phyloP scores from a whole-genome alignment of 2,888 invertebrate species.

The Drosophila affinis region DNA sequence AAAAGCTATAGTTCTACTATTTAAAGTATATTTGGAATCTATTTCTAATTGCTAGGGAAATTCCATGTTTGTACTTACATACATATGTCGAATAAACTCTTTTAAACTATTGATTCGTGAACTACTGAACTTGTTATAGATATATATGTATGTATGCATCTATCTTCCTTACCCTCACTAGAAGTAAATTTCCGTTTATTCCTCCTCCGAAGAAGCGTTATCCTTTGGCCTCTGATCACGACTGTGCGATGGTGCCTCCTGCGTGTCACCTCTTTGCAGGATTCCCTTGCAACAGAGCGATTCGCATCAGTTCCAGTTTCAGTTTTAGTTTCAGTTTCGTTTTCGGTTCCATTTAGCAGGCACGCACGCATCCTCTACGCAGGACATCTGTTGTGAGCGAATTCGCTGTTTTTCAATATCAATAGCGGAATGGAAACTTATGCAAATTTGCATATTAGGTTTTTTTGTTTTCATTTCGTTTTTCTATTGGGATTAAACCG shows the following conservation, averaged over 20 bases:
- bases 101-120: background rate
- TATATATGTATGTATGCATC: too few relatives aligned
- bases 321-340: conserved; percentile 4
- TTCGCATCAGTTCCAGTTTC: conserved; percentile 7
- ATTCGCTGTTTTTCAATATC: conserved; percentile 42
- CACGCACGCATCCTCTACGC: conserved; percentile 31
- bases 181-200: too few relatives aligned
- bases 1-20: too few relatives aligned
- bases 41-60: too few relatives aligned
- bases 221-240: conserved; percentile 18
- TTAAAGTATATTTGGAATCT: too few relatives aligned
- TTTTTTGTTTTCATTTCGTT: conserved; percentile 47
- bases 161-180: background rate
- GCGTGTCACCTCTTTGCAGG: background rate
- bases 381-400: conserved; percentile 42
- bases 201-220: background rate
- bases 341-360: conserved; percentile 3
- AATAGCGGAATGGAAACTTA: conserved; percentile 55
- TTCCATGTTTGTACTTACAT: too few relatives aligned
- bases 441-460: conserved; percentile 63
- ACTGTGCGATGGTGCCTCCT: conserved; percentile 9
- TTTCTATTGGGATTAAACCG: conserved; percentile 58
- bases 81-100: background rate
- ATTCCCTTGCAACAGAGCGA: background rate
- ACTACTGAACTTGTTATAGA: too few relatives aligned